Evolutionary conservation across 2,797 vertebrate species (phyloP).

Genomic region (Takifugu rubripes): DNA sequence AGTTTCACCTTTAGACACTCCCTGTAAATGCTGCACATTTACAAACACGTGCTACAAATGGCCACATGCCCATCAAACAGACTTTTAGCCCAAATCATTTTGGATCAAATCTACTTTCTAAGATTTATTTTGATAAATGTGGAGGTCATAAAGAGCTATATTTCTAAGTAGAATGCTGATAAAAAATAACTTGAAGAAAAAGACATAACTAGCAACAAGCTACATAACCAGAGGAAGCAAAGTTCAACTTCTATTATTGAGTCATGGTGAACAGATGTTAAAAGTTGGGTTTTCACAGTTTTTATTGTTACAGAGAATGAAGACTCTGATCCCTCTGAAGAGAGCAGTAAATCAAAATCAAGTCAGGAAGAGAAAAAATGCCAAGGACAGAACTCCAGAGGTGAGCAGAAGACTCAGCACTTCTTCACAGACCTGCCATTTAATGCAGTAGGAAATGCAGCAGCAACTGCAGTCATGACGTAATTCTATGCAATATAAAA

Average conservation of each 20-base stretch:
- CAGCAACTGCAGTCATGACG: neutral
- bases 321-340: constrained; percentile 79
- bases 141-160: no score
- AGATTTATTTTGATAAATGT: neutral
- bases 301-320: constrained; percentile 83
- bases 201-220: no score
- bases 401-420: constrained; percentile 25
- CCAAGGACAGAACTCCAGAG: constrained; percentile 55
- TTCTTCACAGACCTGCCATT: neutral
- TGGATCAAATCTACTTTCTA: neutral
- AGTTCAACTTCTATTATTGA: no score
- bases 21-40: neutral
- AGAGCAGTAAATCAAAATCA: constrained; percentile 86
- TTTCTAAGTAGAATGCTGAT: no score
- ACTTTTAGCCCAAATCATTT: no score
- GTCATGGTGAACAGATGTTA: no score
- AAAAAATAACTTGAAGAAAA: no score
- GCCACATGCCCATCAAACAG: neutral
- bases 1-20: no score
- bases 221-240: no score
- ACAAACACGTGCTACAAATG: neutral
- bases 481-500: neutral
- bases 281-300: constrained; percentile 30
- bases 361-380: constrained; percentile 78
- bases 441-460: constrained; percentile 1